phyloP scores from a whole-genome alignment of 2,113 vertebrate genomes.

The Trichomycterus rosablanca region DNA sequence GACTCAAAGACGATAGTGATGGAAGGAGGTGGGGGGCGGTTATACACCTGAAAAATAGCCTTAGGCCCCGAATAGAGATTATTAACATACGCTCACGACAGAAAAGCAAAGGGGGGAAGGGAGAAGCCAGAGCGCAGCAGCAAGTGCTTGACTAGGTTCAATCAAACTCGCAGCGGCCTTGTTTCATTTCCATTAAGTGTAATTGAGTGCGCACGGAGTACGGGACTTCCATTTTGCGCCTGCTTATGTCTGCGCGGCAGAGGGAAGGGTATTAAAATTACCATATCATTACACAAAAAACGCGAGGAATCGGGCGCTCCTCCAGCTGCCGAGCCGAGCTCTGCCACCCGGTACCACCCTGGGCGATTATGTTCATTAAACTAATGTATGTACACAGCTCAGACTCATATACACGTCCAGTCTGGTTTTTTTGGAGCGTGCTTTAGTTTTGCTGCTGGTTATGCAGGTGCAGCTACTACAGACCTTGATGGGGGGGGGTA shows the following conservation, averaged over 20 bases:
- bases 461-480: constrained; percentile 55
- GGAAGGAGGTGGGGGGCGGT: constrained; percentile 20
- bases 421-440: constrained; percentile 8
- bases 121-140: not conserved
- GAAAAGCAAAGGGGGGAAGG: constrained; percentile 6
- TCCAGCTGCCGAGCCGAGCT: constrained; percentile 23
- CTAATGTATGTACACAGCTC: constrained; percentile 46
- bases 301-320: not conserved
- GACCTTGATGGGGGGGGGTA: constrained; percentile 48
- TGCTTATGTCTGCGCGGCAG: constrained; percentile 17
- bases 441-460: constrained; percentile 19
- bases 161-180: constrained; percentile 48
- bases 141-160: constrained; percentile 41
- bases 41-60: constrained; percentile 55
- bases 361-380: constrained; percentile 57
- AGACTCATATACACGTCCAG: constrained; percentile 14
- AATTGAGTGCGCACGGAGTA: constrained; percentile 47
- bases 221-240: constrained; percentile 45
- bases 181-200: constrained; percentile 53
- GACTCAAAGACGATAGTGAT: constrained; percentile 26
- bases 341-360: constrained; percentile 42
- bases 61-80: constrained; percentile 52
- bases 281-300: constrained; percentile 46
- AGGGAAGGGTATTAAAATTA: constrained; percentile 28
- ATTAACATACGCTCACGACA: constrained; percentile 64